Conservation (phyloP, 2,888 invertebrate genomes). For the Argyra leucocephala region DNA sequence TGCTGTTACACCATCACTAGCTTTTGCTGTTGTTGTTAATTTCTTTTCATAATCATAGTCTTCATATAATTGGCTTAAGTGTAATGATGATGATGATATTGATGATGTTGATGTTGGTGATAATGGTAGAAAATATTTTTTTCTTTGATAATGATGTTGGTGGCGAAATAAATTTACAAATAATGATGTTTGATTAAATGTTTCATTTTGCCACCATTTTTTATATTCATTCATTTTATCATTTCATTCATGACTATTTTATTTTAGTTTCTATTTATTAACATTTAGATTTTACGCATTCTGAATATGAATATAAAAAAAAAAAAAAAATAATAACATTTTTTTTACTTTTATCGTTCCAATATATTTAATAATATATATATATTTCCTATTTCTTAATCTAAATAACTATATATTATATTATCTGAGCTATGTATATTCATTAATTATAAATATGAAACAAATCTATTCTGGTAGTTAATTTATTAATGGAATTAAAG, state of each 20-base stretch:
- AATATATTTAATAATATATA: too few relatives aligned
- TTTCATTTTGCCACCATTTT: constrained; percentile 11
- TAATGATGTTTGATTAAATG: background rate
- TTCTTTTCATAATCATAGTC: background rate
- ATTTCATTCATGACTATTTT: constrained; percentile 8
- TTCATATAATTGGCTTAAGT: background rate
- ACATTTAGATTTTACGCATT: too few relatives aligned
- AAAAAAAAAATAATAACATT: too few relatives aligned
- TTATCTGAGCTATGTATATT: too few relatives aligned
- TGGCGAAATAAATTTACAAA: background rate
- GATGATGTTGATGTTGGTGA: background rate
- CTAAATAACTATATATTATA: too few relatives aligned
- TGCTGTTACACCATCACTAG: background rate
- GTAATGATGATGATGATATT: background rate
- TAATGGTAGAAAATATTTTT: background rate
- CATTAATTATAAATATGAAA: too few relatives aligned
- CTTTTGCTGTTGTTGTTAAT: background rate
- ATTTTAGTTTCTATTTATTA: background rate
- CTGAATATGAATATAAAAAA: too few relatives aligned
- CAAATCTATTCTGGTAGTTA: too few relatives aligned
- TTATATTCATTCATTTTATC: constrained; percentile 12
- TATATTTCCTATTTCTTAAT: too few relatives aligned
- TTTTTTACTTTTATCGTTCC: too few relatives aligned
- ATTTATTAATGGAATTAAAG: too few relatives aligned
- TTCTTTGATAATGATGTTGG: background rate